A percentile compares a stretch with the other conserved stretches of the same genome.
These are phyloP conservation scores for Bruchidius siliquastri DNA, from an alignment of 2,888 invertebrate genomes.

Conservation along the genomic window DNA sequence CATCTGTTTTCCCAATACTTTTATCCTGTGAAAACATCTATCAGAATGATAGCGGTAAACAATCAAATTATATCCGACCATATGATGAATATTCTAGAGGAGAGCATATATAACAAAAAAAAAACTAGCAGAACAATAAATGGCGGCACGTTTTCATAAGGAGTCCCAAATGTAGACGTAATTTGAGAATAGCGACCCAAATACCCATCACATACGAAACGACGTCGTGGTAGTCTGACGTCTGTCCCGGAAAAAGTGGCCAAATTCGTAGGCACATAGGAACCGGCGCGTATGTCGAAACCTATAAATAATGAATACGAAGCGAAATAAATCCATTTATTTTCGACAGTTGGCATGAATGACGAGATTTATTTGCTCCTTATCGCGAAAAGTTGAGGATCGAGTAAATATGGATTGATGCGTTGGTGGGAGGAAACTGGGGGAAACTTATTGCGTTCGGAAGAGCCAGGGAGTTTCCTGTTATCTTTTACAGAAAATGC, in stretches of 20 bases:
- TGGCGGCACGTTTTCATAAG: not conserved
- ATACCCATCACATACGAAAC: not conserved
- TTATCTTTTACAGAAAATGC: not conserved
- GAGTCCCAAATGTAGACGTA: not conserved
- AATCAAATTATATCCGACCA: too few relatives aligned
- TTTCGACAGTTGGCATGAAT: not conserved
- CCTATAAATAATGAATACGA: not conserved
- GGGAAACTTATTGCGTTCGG: not conserved
- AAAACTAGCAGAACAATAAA: not conserved
- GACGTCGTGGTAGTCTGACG: not conserved
- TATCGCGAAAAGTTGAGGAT: not conserved
- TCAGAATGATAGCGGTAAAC: too few relatives aligned
- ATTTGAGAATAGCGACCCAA: not conserved
- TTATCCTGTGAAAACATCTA: too few relatives aligned
- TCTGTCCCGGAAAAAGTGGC: not conserved
- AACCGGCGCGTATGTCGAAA: not conserved
- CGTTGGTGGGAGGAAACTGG: not conserved
- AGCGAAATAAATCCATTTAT: not conserved
- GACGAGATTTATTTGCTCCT: not conserved
- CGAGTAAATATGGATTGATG: not conserved
- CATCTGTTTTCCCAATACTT: too few relatives aligned
- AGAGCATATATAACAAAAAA: too few relatives aligned
- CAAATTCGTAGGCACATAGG: not conserved
- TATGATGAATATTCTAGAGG: too few relatives aligned
- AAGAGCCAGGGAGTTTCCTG: not conserved